A percentile compares a stretch with the other conserved stretches of the same genome.
phyloP scores from a whole-genome alignment of 2,113 vertebrate species.

The Oophaga pumilio region DNA sequence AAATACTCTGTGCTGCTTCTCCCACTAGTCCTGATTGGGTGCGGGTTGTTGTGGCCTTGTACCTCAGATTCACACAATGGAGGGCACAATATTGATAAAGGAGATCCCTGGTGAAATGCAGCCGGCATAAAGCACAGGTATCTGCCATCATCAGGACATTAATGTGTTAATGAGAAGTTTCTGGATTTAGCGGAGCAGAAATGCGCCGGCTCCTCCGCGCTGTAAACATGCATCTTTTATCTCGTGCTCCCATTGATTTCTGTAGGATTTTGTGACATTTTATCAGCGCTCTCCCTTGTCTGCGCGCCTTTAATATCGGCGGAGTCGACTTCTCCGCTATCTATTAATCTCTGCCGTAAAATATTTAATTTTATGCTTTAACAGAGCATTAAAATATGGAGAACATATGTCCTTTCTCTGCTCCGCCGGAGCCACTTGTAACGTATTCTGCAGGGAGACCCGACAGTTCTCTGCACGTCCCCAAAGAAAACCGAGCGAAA shows the following conservation, averaged over 20 bases:
- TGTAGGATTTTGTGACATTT: background rate
- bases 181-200: conserved; percentile 2
- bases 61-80: background rate
- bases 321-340: background rate
- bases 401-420: conserved; percentile 48
- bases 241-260: conserved; percentile 11
- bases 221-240: conserved; percentile 1
- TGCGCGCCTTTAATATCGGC: background rate
- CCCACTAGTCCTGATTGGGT: background rate
- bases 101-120: background rate
- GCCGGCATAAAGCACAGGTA: background rate
- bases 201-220: background rate
- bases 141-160: background rate
- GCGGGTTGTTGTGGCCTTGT: background rate
- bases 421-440: conserved; percentile 31
- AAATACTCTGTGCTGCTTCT: background rate
- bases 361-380: conserved; percentile 56
- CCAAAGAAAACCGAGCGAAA: background rate
- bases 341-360: conserved; percentile 52
- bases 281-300: conserved; percentile 28
- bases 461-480: background rate
- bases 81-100: background rate
- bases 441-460: conserved; percentile 21
- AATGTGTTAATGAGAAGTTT: background rate
- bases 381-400: conserved; percentile 55